These are phyloP conservation scores for Lasiurus cinereus DNA, from an alignment of 2,113 vertebrate species.

Conservation along the genomic window DNA sequence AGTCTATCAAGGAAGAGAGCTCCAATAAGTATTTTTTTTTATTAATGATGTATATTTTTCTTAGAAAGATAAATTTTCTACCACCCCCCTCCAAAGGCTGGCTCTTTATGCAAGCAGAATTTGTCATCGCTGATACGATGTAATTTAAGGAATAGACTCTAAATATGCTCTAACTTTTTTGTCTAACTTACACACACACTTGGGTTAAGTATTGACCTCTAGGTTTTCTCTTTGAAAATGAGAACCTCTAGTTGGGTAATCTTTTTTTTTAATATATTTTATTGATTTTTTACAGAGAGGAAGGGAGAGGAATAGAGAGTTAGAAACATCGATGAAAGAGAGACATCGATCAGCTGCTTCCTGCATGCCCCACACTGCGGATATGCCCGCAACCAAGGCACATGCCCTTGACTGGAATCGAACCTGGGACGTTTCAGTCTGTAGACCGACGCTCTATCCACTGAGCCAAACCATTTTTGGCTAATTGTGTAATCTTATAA, in stretches of 20 bases:
- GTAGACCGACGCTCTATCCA: too few relatives aligned
- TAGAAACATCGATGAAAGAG: too few relatives aligned
- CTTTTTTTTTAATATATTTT: neutral
- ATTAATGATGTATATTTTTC: slow-evolving; percentile 59
- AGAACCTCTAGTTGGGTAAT: neutral
- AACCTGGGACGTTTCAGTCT: too few relatives aligned
- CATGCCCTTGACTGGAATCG: too few relatives aligned
- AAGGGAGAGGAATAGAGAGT: too few relatives aligned
- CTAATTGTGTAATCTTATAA: neutral
- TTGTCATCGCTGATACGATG: neutral
- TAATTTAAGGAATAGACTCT: neutral
- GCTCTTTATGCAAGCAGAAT: neutral
- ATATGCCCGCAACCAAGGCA: too few relatives aligned
- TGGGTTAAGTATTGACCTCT: neutral
- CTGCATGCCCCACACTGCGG: too few relatives aligned
- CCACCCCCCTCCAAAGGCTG: neutral
- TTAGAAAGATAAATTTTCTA: slow-evolving; percentile 62
- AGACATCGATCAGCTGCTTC: too few relatives aligned
- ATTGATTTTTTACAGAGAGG: too few relatives aligned
- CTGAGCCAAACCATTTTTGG: too few relatives aligned
- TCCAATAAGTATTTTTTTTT: slow-evolving; percentile 3
- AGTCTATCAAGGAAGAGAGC: slow-evolving; percentile 49
- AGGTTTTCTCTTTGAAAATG: slow-evolving; percentile 29
- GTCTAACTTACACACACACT: neutral
- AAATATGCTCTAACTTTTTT: neutral